These are phyloP conservation scores for Pristiophorus japonicus DNA, from an alignment of 2,113 vertebrate species.

Conservation along the genomic window DNA sequence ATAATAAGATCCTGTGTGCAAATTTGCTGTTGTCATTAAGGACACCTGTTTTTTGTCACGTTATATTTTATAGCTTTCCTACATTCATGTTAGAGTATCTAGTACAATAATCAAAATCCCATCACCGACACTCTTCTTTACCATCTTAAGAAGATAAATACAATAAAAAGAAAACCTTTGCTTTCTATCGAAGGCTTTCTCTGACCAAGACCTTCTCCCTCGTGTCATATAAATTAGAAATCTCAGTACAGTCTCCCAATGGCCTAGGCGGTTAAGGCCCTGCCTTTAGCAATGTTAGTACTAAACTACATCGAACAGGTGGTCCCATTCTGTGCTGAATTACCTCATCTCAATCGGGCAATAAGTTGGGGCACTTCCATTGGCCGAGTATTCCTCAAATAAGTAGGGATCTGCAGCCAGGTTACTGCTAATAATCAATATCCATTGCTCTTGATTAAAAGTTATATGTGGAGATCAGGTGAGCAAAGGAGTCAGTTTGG, in stretches of 20 bases:
- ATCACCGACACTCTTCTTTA: background rate
- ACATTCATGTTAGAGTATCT: background rate
- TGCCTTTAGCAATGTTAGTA: background rate
- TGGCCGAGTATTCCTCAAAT: no score
- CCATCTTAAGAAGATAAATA: background rate
- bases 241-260: background rate
- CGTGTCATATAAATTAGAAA: background rate
- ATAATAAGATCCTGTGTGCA: background rate
- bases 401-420: no score
- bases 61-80: background rate
- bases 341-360: no score
- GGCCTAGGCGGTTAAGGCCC: background rate
- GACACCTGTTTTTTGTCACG: background rate
- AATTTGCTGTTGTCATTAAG: background rate
- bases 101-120: background rate
- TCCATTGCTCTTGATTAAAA: no score
- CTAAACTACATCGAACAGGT: background rate
- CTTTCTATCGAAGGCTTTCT: background rate
- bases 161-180: background rate
- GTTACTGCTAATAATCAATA: no score
- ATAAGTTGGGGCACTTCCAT: no score
- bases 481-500: no score
- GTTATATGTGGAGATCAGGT: no score
- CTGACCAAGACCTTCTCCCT: background rate
- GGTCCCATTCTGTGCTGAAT: background rate